Evolutionary conservation across 1,140 invertebrate genomes (phyloP), one percentile per base, ranked within the genome.

Genomic region (Euwallacea fornicatus): DNA sequence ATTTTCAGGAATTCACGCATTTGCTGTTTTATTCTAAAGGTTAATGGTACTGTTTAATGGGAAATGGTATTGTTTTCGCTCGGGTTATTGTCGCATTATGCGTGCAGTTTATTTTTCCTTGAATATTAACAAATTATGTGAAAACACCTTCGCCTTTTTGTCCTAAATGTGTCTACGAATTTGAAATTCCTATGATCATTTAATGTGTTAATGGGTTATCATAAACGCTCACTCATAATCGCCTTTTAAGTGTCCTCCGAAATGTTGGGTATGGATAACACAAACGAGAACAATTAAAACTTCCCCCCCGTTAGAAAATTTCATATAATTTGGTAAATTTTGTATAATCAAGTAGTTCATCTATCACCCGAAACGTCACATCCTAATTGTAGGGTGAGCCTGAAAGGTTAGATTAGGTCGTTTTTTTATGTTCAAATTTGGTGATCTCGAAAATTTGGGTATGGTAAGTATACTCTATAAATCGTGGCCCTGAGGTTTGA

Each of bases 321-420:
- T 59, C 42, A 59, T 59, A 59, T 59, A 59, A 33, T 59, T 59
- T 42, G 2, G 9, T 59, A 59, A 59, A 59, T 42, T 6, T 8
- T 59, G 56, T 59, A 59, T 59, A 59, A 59, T 59, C 13, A 59
- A 33, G 53, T 62, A 73, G 69, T 70, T 74, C 75, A 76, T 76
- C 74, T 73, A 76, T 76, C 75, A 76, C 61, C 58, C 21, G 13
- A 73, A 44, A 74, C 71, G 75, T 76, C 73, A 76, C 58, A 16
- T 54, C 70, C 64, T 76, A 76, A 76, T 76, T 76, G 71, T 66
- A 69, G 69, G 69, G 61, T 44, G 61, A 66, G 63, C 66, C 65
- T 56, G 64, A 72, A 71, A 72, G 72, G 61, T 69, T 68, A 71
- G 66, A 74, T 44, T 67, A 73, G 74, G 70, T 71, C 74, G 70